phyloP scores from a whole-genome alignment of 2,888 invertebrate species.

The Beris chalybata region DNA sequence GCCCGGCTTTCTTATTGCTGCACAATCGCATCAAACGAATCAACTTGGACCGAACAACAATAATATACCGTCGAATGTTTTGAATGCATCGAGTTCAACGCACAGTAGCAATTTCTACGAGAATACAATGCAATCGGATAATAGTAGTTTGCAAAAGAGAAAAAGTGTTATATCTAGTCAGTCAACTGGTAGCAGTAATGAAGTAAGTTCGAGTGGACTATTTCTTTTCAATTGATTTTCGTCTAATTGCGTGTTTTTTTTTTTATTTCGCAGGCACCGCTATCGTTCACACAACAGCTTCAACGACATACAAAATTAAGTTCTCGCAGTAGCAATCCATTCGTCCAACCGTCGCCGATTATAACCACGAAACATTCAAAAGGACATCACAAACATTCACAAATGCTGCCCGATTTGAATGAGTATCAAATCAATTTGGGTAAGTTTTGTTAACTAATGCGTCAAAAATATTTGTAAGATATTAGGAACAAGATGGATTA shows the following conservation, averaged over 20 bases:
- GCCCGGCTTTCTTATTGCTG: conserved; percentile 34
- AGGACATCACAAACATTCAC: conserved; percentile 51
- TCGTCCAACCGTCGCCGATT: conserved; percentile 49
- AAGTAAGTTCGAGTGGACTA: conserved; percentile 47
- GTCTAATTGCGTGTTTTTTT: not conserved
- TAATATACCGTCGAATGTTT: conserved; percentile 46
- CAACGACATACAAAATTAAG: conserved; percentile 61
- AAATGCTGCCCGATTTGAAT: conserved; percentile 54
- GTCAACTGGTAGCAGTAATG: conserved; percentile 57
- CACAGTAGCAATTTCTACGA: conserved; percentile 57
- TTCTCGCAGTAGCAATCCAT: conserved; percentile 54
- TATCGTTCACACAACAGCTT: conserved; percentile 91
- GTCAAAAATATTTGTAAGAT: too few relatives aligned
- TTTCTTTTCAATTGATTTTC: not conserved
- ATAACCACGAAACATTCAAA: conserved; percentile 49
- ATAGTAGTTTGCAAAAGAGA: conserved; percentile 56
- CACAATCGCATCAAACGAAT: conserved; percentile 39
- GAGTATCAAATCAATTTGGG: conserved; percentile 54
- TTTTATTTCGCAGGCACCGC: conserved; percentile 59
- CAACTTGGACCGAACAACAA: conserved; percentile 46
- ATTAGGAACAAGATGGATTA: too few relatives aligned
- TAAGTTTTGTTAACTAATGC: conserved; percentile 37
- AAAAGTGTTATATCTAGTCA: conserved; percentile 58
- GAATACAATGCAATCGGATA: conserved; percentile 57
- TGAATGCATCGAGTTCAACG: conserved; percentile 56